A percentile compares a stretch with the other conserved stretches of the same genome.
Conservation (phyloP, 64 coral and sea anemone species). For the Acropora tenuis region DNA sequence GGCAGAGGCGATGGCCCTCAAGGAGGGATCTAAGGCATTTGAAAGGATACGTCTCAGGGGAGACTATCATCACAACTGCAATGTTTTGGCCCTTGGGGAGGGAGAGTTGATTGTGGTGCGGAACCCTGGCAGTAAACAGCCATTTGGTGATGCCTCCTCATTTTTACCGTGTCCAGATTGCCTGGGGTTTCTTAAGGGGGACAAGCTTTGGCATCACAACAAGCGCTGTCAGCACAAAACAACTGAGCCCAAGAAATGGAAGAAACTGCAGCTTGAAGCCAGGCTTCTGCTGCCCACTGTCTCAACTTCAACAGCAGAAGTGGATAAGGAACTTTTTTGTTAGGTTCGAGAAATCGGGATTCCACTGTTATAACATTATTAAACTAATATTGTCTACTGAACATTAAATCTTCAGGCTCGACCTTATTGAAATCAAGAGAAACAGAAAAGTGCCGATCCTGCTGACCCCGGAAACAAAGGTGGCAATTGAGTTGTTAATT, state of each 20-base stretch:
- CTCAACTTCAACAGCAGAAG: neutral
- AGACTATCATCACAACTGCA: conserved; percentile 76
- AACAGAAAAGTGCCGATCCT: conserved; percentile 28
- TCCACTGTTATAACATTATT: neutral
- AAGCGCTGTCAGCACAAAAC: neutral
- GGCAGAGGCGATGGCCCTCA: conserved; percentile 3
- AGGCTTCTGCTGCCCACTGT: neutral
- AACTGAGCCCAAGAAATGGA: neutral
- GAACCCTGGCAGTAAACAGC: neutral
- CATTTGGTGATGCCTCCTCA: neutral
- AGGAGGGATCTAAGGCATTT: neutral
- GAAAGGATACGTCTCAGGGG: conserved; percentile 35
- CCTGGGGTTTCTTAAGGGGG: conserved; percentile 35
- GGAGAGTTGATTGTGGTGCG: conserved; percentile 58
- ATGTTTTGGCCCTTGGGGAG: conserved; percentile 26
- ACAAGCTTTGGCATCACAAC: conserved; percentile 58
- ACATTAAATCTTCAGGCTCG: conserved; percentile 27
- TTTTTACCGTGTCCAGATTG: conserved; percentile 35
- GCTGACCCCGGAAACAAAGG: conserved; percentile 3
- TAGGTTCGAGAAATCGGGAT: neutral
- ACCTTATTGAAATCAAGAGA: conserved; percentile 52
- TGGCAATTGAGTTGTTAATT: conserved; percentile 14
- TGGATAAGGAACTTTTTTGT: neutral
- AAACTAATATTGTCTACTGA: too few relatives aligned
- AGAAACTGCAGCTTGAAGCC: neutral